phyloP scores from a whole-genome alignment of 1,140 invertebrate genomes.

The Cotesia glomerata region DNA sequence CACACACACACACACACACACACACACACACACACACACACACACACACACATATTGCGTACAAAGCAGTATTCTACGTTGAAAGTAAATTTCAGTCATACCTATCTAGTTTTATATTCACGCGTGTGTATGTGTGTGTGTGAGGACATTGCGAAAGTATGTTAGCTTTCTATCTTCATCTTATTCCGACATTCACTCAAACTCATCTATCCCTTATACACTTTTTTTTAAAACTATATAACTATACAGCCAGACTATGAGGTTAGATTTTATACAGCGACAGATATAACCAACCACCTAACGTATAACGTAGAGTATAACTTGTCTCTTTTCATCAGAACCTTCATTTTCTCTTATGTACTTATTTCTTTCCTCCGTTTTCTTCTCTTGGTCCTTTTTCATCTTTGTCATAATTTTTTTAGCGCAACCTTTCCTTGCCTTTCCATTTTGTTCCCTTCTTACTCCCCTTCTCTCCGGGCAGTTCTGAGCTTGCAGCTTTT shows the following conservation, averaged over 20 bases:
- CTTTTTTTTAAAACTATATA: no score
- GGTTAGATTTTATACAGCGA: no score
- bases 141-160: conserved; percentile 11
- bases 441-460: background rate
- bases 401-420: background rate
- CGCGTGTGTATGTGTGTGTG: background rate
- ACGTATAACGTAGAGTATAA: background rate
- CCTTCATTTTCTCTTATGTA: background rate
- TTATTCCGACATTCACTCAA: background rate
- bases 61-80: background rate
- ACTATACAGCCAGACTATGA: no score
- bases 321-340: no score
- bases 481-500: conserved; percentile 37
- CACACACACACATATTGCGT: background rate
- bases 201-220: background rate
- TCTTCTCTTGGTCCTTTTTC: no score
- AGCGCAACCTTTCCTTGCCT: background rate
- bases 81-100: background rate
- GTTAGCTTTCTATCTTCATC: background rate
- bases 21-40: background rate
- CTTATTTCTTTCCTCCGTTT: background rate
- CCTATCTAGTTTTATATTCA: no score
- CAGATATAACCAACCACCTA: background rate
- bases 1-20: background rate
- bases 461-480: no score